Conservation (phyloP, 2,888 invertebrate species). For the Cataglyphis albicans region DNA sequence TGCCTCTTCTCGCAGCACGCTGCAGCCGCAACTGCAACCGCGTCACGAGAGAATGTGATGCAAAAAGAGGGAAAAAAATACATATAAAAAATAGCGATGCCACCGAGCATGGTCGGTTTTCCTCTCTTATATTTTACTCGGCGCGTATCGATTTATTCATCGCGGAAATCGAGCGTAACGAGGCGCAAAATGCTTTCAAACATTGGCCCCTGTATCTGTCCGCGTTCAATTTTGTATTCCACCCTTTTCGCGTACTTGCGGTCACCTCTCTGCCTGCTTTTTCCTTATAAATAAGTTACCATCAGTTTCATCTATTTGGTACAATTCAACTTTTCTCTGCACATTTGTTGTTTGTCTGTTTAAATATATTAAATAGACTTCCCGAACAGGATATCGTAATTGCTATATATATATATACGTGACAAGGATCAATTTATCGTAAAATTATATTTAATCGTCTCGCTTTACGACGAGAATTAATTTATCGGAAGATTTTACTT, state of each 20-base stretch:
- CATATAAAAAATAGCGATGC: slow-evolving; percentile 38
- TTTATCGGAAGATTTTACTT: background rate
- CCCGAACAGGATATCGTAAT: background rate
- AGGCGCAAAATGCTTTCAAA: slow-evolving; percentile 79
- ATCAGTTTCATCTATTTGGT: slow-evolving; percentile 10
- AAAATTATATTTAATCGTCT: background rate
- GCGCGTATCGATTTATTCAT: slow-evolving; percentile 77
- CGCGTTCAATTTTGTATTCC: slow-evolving; percentile 50
- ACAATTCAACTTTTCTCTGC: slow-evolving; percentile 17
- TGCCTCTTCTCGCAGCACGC: slow-evolving; percentile 34
- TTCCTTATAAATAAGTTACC: slow-evolving; percentile 44
- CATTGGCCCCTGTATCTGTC: slow-evolving; percentile 68
- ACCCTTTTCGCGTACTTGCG: slow-evolving; percentile 46
- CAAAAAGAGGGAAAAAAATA: background rate
- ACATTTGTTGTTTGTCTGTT: slow-evolving; percentile 29
- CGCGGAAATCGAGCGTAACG: slow-evolving; percentile 80
- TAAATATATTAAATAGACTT: slow-evolving; percentile 5
- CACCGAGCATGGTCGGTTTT: slow-evolving; percentile 19
- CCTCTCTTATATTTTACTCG: slow-evolving; percentile 54
- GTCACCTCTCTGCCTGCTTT: slow-evolving; percentile 11
- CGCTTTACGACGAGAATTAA: background rate
- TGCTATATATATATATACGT: background rate
- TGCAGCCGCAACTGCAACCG: slow-evolving; percentile 29
- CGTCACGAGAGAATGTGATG: slow-evolving; percentile 24
- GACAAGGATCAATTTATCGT: slow-evolving; percentile 1